A percentile compares a stretch with the other conserved stretches of the same genome.
Evolutionary conservation across 2,797 vertebrate species (phyloP).

Genomic region (Hylomyscus alleni): DNA sequence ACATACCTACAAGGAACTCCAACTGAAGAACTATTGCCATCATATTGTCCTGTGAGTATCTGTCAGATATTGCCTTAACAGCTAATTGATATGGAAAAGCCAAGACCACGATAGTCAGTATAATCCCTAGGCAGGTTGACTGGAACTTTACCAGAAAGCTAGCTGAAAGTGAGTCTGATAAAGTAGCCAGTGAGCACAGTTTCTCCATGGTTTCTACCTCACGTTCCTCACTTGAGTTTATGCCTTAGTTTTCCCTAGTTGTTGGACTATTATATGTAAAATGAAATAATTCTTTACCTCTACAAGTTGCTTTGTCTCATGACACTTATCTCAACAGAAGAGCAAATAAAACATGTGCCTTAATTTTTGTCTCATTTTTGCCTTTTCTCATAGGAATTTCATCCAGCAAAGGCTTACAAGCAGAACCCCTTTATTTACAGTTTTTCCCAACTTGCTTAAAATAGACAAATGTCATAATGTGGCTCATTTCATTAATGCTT

Average conservation of each 20-base stretch:
- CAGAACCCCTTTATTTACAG: slow-evolving; percentile 9
- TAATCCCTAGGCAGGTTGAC: not conserved
- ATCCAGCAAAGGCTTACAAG: not conserved
- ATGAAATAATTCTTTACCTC: not conserved
- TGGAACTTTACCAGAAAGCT: not conserved
- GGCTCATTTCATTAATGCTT: slow-evolving; percentile 54
- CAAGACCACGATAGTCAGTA: not conserved
- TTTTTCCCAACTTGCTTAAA: slow-evolving; percentile 45
- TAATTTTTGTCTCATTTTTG: not conserved
- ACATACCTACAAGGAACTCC: not conserved
- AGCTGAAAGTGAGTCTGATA: no score
- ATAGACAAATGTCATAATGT: slow-evolving; percentile 62
- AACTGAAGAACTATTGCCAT: not conserved
- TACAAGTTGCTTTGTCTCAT: not conserved
- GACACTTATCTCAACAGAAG: not conserved
- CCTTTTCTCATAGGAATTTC: not conserved
- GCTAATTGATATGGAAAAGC: no score
- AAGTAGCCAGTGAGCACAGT: not conserved
- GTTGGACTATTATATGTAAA: not conserved
- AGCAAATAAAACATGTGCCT: not conserved
- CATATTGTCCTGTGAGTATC: no score
- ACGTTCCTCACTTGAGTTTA: not conserved
- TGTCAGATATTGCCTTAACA: not conserved
- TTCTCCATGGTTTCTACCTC: not conserved
- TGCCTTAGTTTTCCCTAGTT: not conserved